Percentiles rank a stretch among this genome's conserved stretches.
phyloP scores from a whole-genome alignment of 2,797 vertebrate species.

The Galaxias olidus region DNA sequence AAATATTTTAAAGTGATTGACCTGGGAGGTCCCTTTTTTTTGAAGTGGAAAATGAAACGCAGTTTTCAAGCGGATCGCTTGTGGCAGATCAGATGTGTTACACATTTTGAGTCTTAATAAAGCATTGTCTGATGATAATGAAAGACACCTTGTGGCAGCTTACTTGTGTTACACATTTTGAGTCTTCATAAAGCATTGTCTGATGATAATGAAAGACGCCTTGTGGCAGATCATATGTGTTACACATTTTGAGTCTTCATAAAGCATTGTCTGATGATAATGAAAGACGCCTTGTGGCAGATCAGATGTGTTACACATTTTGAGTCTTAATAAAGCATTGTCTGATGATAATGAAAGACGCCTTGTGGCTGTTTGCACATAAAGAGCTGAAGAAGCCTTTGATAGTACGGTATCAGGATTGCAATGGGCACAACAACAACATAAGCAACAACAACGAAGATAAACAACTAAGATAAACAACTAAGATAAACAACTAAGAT shows the following conservation, averaged over 20 bases:
- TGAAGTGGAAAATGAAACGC: slow-evolving; percentile 17
- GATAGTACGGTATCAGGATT: background rate
- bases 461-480: no score
- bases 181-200: no score
- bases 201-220: no score
- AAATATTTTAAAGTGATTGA: slow-evolving; percentile 23
- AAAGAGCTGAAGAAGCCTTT: no score
- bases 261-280: slow-evolving; percentile 15
- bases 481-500: no score
- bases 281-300: slow-evolving; percentile 14
- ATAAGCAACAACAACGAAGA: background rate
- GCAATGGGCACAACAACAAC: background rate
- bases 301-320: no score
- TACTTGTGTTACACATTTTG: no score
- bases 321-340: slow-evolving; percentile 21
- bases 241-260: slow-evolving; percentile 21
- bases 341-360: slow-evolving; percentile 12
- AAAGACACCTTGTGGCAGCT: no score
- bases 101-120: no score
- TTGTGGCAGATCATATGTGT: no score
- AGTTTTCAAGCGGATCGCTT: slow-evolving; percentile 11
- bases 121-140: no score
- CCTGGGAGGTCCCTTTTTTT: slow-evolving; percentile 31
- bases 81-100: slow-evolving; percentile 25
- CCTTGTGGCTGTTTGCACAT: slow-evolving; percentile 5